phyloP scores from a whole-genome alignment of 2,888 invertebrate genomes.

The Charanyca ferruginea region DNA sequence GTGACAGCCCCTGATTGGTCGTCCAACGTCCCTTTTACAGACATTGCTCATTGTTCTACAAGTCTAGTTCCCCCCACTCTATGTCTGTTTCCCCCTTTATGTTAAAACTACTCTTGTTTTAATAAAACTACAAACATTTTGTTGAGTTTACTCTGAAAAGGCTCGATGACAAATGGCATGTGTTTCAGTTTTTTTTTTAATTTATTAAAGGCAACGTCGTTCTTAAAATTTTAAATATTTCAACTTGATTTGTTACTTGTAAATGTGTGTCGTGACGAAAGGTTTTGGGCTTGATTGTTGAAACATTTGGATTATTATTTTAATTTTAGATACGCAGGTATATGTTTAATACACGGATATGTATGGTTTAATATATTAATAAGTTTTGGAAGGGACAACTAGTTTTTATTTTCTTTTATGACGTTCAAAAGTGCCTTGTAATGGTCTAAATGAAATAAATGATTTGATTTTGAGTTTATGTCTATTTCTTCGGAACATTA shows the following conservation, averaged over 20 bases:
- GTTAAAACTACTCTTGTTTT: slow-evolving; percentile 55
- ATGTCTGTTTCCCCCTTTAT: slow-evolving; percentile 55
- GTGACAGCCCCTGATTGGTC: slow-evolving; percentile 83
- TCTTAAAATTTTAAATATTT: no score
- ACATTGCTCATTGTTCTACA: slow-evolving; percentile 72
- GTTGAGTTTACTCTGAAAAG: slow-evolving; percentile 41
- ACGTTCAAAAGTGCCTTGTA: no score
- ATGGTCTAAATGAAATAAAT: no score
- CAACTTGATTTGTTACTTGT: not conserved
- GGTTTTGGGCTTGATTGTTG: no score
- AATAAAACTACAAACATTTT: slow-evolving; percentile 54
- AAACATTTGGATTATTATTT: not conserved
- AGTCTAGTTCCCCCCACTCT: slow-evolving; percentile 63
- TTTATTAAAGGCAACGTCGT: not conserved
- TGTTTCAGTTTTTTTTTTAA: slow-evolving; percentile 5
- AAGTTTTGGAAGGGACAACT: no score
- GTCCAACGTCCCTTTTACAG: slow-evolving; percentile 74
- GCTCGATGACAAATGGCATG: slow-evolving; percentile 16
- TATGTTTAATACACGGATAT: no score
- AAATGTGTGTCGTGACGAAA: not conserved
- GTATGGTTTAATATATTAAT: no score
- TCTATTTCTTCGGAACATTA: no score
- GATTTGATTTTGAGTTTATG: no score
- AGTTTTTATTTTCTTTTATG: no score
- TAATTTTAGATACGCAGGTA: no score